Evolutionary conservation across 1,140 invertebrate genomes (phyloP), one percentile per base, ranked within the genome.

Genomic region (Zeugodacus cucurbitae): DNA sequence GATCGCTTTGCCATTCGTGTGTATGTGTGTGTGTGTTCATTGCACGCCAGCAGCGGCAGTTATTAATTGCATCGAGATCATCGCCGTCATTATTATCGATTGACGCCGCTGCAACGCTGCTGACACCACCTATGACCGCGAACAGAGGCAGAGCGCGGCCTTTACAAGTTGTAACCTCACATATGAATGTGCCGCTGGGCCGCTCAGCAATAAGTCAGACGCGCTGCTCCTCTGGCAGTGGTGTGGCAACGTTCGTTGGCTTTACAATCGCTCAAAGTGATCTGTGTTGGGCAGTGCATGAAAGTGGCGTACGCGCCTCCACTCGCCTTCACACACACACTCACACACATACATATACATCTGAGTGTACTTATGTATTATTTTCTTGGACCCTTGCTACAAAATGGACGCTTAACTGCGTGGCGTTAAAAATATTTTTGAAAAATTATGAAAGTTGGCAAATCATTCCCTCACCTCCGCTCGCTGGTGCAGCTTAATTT

Each of bases 31-130:
- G 5, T 82, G 32, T 54, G n/a, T 85, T 26, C 5, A 5, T 57
- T 86, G 29, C 32, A 86, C 54, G 48, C 85, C 48, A 86, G n/a
- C 85, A 86, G 85, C 85, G 57, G 85, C 85, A 86, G 57, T 58
- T 86, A 86, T 86, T 86, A 86, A 86, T 86, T 86, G 85, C 85
- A 86, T 86, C 85, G 57, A 86, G 85, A 86, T 86, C 85, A 86
- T 82, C 74, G 74, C 41, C 74, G 74, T 82, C 74, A 82, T 82
- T 82, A 48, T 82, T 82, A 82, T 82, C 74, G 74, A 82, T 82
- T 82, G 74, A 82, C 74, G 74, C 74, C 41, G 41, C 41, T 37
- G 62, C 62, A 26, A 26, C 26, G 29, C 32, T 74, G n/a, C 82
- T 10, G 17, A 54, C 26, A 57, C 74, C 26, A 86, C 82, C 48